Evolutionary conservation across 2,113 vertebrate species (phyloP).

Genomic region (Trachemys scripta): DNA sequence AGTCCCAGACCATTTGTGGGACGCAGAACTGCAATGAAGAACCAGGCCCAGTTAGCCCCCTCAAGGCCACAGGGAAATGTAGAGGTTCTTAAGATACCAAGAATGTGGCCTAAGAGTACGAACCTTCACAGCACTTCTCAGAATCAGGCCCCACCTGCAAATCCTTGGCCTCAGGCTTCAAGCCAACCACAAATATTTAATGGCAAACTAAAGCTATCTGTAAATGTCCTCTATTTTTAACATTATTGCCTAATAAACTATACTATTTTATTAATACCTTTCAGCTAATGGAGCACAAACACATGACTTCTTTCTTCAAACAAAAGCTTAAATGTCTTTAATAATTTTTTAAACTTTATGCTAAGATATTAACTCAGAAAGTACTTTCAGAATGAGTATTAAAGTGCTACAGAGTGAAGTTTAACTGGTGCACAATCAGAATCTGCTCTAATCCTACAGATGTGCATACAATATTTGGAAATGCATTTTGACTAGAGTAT

Average conservation of each 20-base stretch:
- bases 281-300: constrained; percentile 67
- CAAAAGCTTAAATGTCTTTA: constrained; percentile 61
- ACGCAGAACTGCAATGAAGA: not conserved
- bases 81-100: not conserved
- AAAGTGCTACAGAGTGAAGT: constrained; percentile 15
- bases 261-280: constrained; percentile 60
- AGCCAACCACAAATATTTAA: not conserved
- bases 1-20: not conserved
- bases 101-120: not conserved
- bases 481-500: not conserved
- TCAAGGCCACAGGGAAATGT: accelerated
- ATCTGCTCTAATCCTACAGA: not conserved
- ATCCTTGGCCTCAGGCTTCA: not conserved
- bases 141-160: not conserved
- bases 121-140: not conserved
- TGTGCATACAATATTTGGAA: not conserved
- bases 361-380: constrained; percentile 59
- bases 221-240: constrained; percentile 12
- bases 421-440: constrained; percentile 33
- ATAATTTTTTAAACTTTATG: constrained; percentile 70
- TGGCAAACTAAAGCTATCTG: not conserved
- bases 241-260: constrained; percentile 60
- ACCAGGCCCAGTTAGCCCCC: not conserved
- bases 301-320: constrained; percentile 59
- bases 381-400: constrained; percentile 33